A percentile compares a stretch with the other conserved stretches of the same genome.
phyloP scores from a whole-genome alignment of 2,888 invertebrate species.

The Eupithecia tripunctaria region DNA sequence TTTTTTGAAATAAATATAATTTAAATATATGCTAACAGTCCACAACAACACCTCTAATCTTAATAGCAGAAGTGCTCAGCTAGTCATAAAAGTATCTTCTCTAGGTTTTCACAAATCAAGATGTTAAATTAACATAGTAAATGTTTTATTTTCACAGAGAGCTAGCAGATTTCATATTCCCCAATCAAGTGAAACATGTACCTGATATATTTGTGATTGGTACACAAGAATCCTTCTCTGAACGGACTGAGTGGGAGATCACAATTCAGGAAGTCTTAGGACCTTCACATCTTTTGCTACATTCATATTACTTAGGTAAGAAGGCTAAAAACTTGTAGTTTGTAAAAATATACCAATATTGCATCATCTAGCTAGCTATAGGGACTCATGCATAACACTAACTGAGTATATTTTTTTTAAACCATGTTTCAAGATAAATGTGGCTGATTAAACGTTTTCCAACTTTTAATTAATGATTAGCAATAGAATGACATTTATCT shows the following conservation, averaged over 20 bases:
- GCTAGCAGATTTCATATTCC: slow-evolving; percentile 95
- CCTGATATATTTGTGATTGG: slow-evolving; percentile 96
- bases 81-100: background rate
- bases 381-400: background rate
- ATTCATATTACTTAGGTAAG: slow-evolving; percentile 91
- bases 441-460: background rate
- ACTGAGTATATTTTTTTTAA: background rate
- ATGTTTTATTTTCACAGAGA: slow-evolving; percentile 81
- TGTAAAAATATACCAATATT: background rate
- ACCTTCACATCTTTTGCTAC: slow-evolving; percentile 95
- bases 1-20: too few relatives aligned
- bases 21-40: too few relatives aligned
- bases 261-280: slow-evolving; percentile 96
- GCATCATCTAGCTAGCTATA: background rate
- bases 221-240: slow-evolving; percentile 96
- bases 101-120: background rate
- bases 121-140: background rate
- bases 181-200: slow-evolving; percentile 92
- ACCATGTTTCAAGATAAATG: background rate
- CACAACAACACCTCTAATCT: background rate
- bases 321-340: background rate
- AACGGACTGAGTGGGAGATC: slow-evolving; percentile 94
- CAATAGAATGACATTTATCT: too few relatives aligned
- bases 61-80: background rate
- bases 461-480: too few relatives aligned